Evolutionary conservation across 2,888 invertebrate species (phyloP), one percentile per base, ranked within the genome.

Genomic region (Amiota communis): DNA sequence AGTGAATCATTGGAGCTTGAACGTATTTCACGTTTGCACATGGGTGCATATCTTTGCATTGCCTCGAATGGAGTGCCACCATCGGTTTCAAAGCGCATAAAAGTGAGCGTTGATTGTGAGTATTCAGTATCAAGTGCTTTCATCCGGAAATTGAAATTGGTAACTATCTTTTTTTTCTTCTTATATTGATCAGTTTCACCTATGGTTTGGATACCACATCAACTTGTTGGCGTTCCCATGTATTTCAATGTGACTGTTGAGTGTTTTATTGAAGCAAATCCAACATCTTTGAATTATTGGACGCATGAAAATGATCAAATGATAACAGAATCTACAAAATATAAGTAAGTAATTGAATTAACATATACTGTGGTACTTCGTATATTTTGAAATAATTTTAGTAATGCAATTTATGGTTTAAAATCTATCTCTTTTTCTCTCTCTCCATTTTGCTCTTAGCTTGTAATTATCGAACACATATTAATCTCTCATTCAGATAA

Each of bases 21-120:
- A 75, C 92, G 94, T 84, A 96, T 97, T 86, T 96, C 96, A 70
- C 92, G 97, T 78, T 91, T 96, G 79, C 96, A 96, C 88, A 97
- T 97, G 97, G 97, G 97, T 48, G 95, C 95, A 65, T 97, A 96
- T 90, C 92, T 97, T 78, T 98, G 97, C 90, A 97, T 97, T 81
- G 90, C 90, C 63, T 94, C 94, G 85, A 97, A 97, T 87, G 95
- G 96, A 13, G 95, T 97, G 15, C 97, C 97, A 0, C 97, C 97
- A 8, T 94, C 95, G 51, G 96, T 97, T 75, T 96, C 96, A 88
- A 97, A 97, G 90, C 92, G 96, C 87, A 97, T 97, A 85, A 96
- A 96, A 93, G 96, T 97, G 86, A 96, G 96, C 92, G 97, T 97
- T 57, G 96, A 97, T 90, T 97, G 97, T 97, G 91, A 96, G 97